Evolutionary conservation across 1,140 invertebrate genomes (phyloP).

Genomic region (Musca vetustissima): DNA sequence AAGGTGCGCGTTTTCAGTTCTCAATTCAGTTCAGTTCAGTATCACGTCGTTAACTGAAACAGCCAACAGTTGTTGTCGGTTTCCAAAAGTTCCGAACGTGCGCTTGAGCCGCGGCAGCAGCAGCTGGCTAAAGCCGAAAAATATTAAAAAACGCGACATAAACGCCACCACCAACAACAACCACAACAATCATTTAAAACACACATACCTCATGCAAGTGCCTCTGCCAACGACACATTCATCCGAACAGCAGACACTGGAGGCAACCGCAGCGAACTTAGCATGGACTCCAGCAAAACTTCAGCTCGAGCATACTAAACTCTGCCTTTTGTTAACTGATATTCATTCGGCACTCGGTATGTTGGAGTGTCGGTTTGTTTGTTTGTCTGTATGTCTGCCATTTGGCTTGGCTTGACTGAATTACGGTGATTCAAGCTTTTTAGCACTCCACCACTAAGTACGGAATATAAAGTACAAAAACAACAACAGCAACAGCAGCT

Average conservation of each 20-base stretch:
- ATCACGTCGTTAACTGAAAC: slow-evolving; percentile 31
- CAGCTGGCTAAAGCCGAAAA: not conserved
- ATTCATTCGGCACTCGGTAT: too few relatives aligned
- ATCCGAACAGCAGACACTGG: not conserved
- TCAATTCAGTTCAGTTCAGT: slow-evolving; percentile 26
- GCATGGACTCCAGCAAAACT: not conserved
- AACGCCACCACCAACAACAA: slow-evolving; percentile 19
- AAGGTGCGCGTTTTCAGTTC: slow-evolving; percentile 17
- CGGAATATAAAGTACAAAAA: slow-evolving; percentile 3
- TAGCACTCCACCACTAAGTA: slow-evolving; percentile 13
- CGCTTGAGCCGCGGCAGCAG: slow-evolving; percentile 3
- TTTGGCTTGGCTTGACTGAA: too few relatives aligned
- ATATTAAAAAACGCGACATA: not conserved
- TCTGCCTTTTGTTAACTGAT: too few relatives aligned
- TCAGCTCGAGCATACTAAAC: too few relatives aligned
- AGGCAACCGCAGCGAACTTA: slow-evolving; percentile 1
- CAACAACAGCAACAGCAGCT: not conserved
- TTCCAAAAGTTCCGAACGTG: slow-evolving; percentile 7
- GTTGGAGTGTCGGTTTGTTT: too few relatives aligned
- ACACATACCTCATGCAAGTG: slow-evolving; percentile 12
- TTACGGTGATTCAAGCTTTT: slow-evolving; percentile 17
- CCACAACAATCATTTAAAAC: not conserved
- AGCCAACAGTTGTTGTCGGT: not conserved
- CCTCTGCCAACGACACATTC: not conserved
- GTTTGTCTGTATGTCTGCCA: too few relatives aligned